These are phyloP conservation scores for Parnassius apollo DNA, from an alignment of 2,888 invertebrate genomes.

Conservation along the genomic window DNA sequence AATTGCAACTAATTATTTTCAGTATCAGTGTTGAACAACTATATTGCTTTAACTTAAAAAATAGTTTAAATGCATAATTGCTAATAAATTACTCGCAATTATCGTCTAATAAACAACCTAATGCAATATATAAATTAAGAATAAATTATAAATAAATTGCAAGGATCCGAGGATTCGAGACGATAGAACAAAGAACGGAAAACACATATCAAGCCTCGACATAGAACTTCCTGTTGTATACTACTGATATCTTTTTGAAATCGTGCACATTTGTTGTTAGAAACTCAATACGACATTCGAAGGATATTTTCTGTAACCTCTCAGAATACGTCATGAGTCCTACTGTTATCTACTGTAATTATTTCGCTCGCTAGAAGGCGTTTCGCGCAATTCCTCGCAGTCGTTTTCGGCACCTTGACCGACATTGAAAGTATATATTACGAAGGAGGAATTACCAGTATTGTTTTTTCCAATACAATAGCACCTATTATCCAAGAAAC, in stretches of 20 bases:
- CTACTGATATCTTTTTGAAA: conserved; percentile 6
- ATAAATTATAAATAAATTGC: not conserved
- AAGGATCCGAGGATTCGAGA: not conserved
- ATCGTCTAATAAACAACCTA: no score
- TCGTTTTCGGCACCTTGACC: conserved; percentile 14
- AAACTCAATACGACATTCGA: conserved; percentile 7
- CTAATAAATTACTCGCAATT: no score
- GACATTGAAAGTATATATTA: not conserved
- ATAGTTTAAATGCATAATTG: no score
- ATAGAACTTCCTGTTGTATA: conserved; percentile 8
- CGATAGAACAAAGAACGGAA: conserved; percentile 21
- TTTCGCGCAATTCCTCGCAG: conserved; percentile 4
- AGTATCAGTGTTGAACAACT: no score
- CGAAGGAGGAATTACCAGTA: conserved; percentile 9
- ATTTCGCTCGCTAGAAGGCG: conserved; percentile 14
- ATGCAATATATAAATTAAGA: not conserved
- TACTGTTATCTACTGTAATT: conserved; percentile 17
- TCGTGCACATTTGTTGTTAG: not conserved
- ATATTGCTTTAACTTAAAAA: no score
- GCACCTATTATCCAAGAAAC: not conserved
- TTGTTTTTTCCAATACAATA: conserved; percentile 21
- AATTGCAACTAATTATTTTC: no score
- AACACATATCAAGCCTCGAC: conserved; percentile 4
- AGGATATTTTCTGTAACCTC: not conserved
- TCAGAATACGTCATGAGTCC: conserved; percentile 5